Evolutionary conservation across 1,140 invertebrate genomes (phyloP), one percentile per base, ranked within the genome.

Genomic region (Drosophila tropicalis): DNA sequence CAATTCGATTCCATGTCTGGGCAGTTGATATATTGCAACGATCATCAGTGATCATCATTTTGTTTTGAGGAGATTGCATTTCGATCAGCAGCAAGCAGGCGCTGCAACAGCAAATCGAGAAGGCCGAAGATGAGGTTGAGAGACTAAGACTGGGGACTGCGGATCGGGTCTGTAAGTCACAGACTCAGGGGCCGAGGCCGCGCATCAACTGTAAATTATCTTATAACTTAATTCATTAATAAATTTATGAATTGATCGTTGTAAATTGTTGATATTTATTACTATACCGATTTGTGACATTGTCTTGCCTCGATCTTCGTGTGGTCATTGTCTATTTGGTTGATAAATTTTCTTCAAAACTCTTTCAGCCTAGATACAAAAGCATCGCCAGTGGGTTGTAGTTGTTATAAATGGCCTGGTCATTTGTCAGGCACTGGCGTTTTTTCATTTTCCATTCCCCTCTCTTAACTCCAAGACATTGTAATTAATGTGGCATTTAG

Each of bases 191-290:
- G 44, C 44, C 44, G 54, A 76, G 47, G 73, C 60, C 47, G 34
- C 70, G 64, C 72, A 72, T 72, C 67, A 78, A 81, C 78, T 78
- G 78, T 79, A 90, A 90, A 90, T 90, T 90, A 91, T 83, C 81
- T 91, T 90, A 90, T 90, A 90, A 90, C 89, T 90, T 90, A 90
- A 90, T 90, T 90, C 89, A 90, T 90, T 90, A 90, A 91, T 89
- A 90, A 90, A 90, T 90, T 90, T 87, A 90, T 90, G 83, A 91
- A 90, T 89, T 85, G 78, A 64, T 75, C 67, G 89, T 80, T 90
- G 90, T 85, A 90, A 90, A 82, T 90, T 90, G 83, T 85, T 70
- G 69, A 74, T 84, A 90, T 90, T 90, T 87, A 90, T 91, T 90
- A 76, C 67, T 17, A 55, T 51, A 32, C 68, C 70, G 67, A 32